Percentiles rank a stretch among this genome's conserved stretches.
phyloP scores from a whole-genome alignment of 2,888 invertebrate genomes.

The Lapara coniferarum region DNA sequence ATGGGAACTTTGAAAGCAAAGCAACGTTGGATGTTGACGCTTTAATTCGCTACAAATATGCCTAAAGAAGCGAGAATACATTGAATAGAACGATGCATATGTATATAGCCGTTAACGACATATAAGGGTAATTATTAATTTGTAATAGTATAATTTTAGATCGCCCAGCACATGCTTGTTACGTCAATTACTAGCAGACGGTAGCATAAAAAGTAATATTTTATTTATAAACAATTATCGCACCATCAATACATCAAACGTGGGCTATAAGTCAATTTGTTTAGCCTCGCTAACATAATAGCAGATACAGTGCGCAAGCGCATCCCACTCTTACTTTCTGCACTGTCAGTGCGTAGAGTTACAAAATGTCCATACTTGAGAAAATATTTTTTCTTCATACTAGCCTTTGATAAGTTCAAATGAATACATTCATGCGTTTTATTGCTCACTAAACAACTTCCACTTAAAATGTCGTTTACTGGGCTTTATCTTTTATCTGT shows the following conservation, averaged over 20 bases:
- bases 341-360: constrained; percentile 40
- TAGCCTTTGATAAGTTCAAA: background rate
- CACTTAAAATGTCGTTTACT: constrained; percentile 21
- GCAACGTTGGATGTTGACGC: too few relatives aligned
- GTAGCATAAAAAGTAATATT: background rate
- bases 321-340: constrained; percentile 74
- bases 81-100: too few relatives aligned
- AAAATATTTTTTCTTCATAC: background rate
- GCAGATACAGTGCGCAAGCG: constrained; percentile 51
- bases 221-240: background rate
- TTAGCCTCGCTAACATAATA: constrained; percentile 13
- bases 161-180: too few relatives aligned
- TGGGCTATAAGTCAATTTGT: background rate
- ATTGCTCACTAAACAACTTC: constrained; percentile 15
- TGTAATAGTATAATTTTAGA: too few relatives aligned
- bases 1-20: too few relatives aligned
- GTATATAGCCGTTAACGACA: too few relatives aligned
- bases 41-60: too few relatives aligned
- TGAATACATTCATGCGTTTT: background rate
- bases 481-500: constrained; percentile 21
- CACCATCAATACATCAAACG: background rate
- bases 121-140: too few relatives aligned
- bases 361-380: constrained; percentile 21
- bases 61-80: too few relatives aligned
- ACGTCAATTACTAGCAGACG: too few relatives aligned